Evolutionary conservation across 2,113 vertebrate species (phyloP).

Genomic region (Anarhynchus alexandrinus): DNA sequence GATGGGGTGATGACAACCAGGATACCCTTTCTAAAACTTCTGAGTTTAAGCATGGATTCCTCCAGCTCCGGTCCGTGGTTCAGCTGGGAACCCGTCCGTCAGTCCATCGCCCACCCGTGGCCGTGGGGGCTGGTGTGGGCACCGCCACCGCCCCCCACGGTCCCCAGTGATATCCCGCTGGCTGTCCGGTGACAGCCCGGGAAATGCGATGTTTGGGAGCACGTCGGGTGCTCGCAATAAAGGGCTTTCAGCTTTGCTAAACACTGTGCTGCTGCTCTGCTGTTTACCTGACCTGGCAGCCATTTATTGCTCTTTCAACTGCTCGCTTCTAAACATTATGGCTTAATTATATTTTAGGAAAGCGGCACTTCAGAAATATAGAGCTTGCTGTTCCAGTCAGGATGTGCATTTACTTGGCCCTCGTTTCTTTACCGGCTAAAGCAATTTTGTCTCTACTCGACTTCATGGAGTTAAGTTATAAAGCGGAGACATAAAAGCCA

Average conservation of each 20-base stretch:
- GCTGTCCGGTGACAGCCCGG: background rate
- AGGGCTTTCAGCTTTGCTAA: conserved; percentile 1
- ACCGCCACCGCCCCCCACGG: accelerated
- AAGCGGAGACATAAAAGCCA: background rate
- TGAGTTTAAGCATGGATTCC: background rate
- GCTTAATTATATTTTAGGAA: conserved; percentile 52
- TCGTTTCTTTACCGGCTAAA: background rate
- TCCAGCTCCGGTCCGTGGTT: background rate
- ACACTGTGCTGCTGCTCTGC: background rate
- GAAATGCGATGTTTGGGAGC: background rate
- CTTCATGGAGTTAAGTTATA: background rate
- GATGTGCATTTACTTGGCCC: background rate
- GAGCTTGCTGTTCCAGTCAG: background rate
- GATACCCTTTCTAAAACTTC: conserved; percentile 17
- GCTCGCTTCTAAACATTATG: conserved; percentile 24
- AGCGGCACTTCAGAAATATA: background rate
- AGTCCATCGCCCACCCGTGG: background rate
- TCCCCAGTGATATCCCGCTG: background rate
- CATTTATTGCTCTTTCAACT: conserved; percentile 33
- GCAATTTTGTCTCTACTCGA: background rate
- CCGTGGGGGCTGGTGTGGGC: accelerated
- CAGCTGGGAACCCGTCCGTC: background rate
- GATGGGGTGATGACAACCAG: background rate
- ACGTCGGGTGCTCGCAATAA: background rate
- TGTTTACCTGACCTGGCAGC: conserved; percentile 41